Conservation (phyloP, 2,797 vertebrate genomes). For the Melopsittacus undulatus region DNA sequence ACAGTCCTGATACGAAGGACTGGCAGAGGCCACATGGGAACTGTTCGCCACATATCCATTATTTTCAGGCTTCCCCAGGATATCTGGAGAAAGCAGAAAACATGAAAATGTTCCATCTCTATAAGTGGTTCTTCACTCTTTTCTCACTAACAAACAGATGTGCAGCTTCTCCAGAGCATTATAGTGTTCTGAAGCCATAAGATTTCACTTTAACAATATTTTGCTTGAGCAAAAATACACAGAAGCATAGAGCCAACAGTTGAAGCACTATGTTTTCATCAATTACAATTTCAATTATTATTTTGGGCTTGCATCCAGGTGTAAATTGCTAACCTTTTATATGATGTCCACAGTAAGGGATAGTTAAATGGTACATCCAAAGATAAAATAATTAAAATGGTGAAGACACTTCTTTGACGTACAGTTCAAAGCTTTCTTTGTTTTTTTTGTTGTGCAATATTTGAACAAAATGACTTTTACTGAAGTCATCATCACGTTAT, state of each 20-base stretch:
- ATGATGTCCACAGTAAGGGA: neutral
- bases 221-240: neutral
- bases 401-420: neutral
- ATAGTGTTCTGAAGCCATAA: neutral
- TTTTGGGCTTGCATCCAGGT: neutral
- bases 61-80: neutral
- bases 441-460: neutral
- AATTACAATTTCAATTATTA: neutral
- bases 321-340: neutral
- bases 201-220: neutral
- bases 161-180: neutral
- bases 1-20: neutral
- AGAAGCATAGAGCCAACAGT: neutral
- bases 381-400: neutral
- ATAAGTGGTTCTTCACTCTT: neutral
- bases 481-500: neutral
- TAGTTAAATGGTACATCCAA: neutral
- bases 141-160: neutral
- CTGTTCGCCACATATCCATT: neutral
- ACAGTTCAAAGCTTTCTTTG: neutral
- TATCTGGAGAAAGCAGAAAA: neutral
- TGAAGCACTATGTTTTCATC: neutral
- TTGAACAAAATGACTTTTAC: constrained; percentile 19
- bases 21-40: neutral
- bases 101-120: neutral